phyloP scores from a whole-genome alignment of 2,113 vertebrate species.

The Urocitellus parryii region DNA sequence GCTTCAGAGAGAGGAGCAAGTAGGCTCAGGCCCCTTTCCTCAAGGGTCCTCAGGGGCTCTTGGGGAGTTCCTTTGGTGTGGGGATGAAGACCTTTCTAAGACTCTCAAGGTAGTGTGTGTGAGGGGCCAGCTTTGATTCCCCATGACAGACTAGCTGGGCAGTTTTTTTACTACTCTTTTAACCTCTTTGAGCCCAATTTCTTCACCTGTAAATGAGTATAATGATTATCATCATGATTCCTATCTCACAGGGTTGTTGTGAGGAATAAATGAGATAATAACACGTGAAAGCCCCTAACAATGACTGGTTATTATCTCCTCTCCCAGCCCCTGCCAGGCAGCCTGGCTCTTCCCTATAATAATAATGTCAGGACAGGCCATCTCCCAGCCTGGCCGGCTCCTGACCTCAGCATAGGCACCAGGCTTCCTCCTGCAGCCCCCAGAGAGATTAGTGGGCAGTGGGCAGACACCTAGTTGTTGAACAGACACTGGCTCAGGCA shows the following conservation, averaged over 20 bases:
- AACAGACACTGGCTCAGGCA: conserved; percentile 12
- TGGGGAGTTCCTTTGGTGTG: too few relatives aligned
- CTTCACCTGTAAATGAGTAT: conserved; percentile 34
- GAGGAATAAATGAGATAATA: conserved; percentile 59
- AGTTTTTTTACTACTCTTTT: conserved; percentile 17
- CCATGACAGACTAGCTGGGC: neutral
- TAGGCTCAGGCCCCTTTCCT: neutral
- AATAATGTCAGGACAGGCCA: conserved; percentile 61
- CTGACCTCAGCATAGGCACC: conserved; percentile 19
- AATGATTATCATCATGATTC: conserved; percentile 21
- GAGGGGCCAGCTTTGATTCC: neutral
- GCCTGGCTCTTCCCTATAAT: conserved; percentile 35
- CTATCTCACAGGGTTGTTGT: conserved; percentile 32
- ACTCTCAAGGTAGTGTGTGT: neutral
- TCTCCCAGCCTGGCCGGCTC: neutral
- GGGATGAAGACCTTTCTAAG: neutral
- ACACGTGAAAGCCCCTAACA: conserved; percentile 39
- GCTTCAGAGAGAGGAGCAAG: neutral
- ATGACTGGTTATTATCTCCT: conserved; percentile 57
- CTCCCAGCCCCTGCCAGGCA: neutral
- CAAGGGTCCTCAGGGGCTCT: neutral
- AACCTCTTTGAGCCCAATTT: conserved; percentile 32
- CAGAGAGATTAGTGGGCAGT: neutral
- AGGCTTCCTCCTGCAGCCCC: neutral
- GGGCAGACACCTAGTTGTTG: neutral